These are phyloP conservation scores for Pangasius mekongensis DNA, from an alignment of 2,797 vertebrate species.

Conservation along the genomic window DNA sequence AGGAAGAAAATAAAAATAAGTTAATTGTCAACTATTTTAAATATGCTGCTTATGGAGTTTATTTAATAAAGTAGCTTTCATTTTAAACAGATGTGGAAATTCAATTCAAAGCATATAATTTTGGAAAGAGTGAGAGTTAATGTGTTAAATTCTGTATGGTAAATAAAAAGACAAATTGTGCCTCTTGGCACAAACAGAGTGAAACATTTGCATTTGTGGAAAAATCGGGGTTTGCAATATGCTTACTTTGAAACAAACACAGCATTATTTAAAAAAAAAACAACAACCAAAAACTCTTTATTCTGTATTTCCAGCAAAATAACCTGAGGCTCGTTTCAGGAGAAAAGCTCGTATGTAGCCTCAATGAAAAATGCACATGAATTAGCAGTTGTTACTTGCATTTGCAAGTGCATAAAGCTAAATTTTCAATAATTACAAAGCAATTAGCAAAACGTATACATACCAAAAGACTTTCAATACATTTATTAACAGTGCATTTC, in stretches of 20 bases:
- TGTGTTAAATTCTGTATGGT: not conserved
- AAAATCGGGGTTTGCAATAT: not conserved
- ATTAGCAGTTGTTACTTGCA: not conserved
- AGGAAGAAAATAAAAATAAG: not conserved
- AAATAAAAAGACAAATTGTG: not conserved
- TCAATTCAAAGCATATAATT: not conserved
- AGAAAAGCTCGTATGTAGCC: not conserved
- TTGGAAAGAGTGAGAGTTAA: not conserved
- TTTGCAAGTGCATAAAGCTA: not conserved
- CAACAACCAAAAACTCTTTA: not conserved
- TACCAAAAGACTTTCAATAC: not conserved
- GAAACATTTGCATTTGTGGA: not conserved
- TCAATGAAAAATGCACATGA: not conserved
- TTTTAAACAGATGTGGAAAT: not conserved
- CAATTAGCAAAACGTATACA: not conserved
- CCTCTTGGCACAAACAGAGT: not conserved
- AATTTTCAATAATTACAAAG: not conserved
- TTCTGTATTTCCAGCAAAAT: not conserved
- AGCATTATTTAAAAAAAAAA: no score
- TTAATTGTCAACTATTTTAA: not conserved
- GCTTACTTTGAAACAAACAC: not conserved
- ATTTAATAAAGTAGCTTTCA: not conserved
- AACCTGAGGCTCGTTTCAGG: not conserved
- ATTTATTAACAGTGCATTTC: not conserved
- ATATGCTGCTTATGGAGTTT: not conserved